These are phyloP conservation scores for Drosophila ohnishii DNA, from an alignment of 1,140 invertebrate species.

Conservation along the genomic window DNA sequence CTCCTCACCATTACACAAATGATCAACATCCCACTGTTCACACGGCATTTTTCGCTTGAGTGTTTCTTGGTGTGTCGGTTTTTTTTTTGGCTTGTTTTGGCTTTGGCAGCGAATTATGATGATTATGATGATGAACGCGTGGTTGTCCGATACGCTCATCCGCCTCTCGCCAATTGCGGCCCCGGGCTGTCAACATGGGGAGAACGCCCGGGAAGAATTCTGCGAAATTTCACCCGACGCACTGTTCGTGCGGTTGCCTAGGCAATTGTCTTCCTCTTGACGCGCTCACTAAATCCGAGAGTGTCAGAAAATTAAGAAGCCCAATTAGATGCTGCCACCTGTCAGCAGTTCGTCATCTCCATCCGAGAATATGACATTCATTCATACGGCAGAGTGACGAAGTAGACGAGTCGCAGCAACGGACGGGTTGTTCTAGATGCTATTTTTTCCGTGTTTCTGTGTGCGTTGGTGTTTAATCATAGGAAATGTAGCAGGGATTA, in stretches of 20 bases:
- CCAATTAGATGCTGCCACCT: constrained; percentile 83
- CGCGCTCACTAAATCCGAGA: constrained; percentile 50
- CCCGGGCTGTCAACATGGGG: constrained; percentile 54
- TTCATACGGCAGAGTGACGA: constrained; percentile 74
- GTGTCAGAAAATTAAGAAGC: constrained; percentile 82
- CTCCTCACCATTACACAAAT: not conserved
- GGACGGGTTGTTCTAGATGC: constrained; percentile 53
- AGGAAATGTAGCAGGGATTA: constrained; percentile 52
- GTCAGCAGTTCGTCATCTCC: constrained; percentile 83
- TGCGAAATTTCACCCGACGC: constrained; percentile 58
- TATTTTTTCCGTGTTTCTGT: constrained; percentile 9
- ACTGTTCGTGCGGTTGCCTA: constrained; percentile 23
- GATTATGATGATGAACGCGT: constrained; percentile 79
- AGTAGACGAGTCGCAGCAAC: constrained; percentile 69
- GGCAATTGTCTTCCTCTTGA: constrained; percentile 65
- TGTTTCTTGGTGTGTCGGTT: constrained; percentile 6
- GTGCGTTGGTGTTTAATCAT: constrained; percentile 34
- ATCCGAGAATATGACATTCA: constrained; percentile 76
- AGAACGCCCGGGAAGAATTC: constrained; percentile 40
- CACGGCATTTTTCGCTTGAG: constrained; percentile 25
- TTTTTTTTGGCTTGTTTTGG: constrained; percentile 20
- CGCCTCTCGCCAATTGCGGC: constrained; percentile 69
- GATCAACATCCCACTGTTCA: constrained; percentile 44
- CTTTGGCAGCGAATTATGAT: constrained; percentile 73
- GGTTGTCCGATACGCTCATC: constrained; percentile 71